phyloP scores from a whole-genome alignment of 2,888 invertebrate genomes.

The Coelogynopora nodosa region DNA sequence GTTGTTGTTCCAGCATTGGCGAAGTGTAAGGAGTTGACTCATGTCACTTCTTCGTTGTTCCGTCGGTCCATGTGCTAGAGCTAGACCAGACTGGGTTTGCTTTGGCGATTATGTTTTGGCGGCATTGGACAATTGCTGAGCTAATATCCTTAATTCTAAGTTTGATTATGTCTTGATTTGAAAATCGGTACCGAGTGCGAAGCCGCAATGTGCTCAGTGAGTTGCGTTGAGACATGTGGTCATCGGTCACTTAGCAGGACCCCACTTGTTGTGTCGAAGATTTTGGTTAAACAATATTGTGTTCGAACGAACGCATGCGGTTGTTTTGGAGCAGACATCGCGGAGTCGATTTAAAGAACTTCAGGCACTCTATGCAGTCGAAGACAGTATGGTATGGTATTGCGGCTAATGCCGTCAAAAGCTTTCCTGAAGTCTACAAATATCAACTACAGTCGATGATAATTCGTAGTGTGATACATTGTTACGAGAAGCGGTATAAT shows the following conservation, averaged over 20 bases:
- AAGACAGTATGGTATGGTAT: background rate
- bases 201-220: background rate
- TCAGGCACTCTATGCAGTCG: slow-evolving; percentile 1
- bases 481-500: no score
- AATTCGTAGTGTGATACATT: background rate
- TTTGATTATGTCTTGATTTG: background rate
- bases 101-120: slow-evolving; percentile 9
- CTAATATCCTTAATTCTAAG: background rate
- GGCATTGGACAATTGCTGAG: background rate
- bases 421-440: slow-evolving; percentile 6
- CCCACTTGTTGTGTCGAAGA: no score
- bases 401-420: background rate
- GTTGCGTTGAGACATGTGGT: background rate
- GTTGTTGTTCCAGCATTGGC: background rate
- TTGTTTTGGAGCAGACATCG: background rate
- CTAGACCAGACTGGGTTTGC: background rate
- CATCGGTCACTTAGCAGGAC: slow-evolving; percentile 1
- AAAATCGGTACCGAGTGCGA: background rate
- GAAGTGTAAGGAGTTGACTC: slow-evolving; percentile 20
- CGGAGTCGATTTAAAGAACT: background rate
- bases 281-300: no score
- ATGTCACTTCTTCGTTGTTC: background rate
- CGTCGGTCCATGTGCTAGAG: no score
- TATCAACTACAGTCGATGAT: background rate
- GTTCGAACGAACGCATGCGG: background rate